Percentiles rank a stretch among this genome's conserved stretches.
phyloP scores from a whole-genome alignment of 2,888 invertebrate genomes.

The Dryobotodes eremita region DNA sequence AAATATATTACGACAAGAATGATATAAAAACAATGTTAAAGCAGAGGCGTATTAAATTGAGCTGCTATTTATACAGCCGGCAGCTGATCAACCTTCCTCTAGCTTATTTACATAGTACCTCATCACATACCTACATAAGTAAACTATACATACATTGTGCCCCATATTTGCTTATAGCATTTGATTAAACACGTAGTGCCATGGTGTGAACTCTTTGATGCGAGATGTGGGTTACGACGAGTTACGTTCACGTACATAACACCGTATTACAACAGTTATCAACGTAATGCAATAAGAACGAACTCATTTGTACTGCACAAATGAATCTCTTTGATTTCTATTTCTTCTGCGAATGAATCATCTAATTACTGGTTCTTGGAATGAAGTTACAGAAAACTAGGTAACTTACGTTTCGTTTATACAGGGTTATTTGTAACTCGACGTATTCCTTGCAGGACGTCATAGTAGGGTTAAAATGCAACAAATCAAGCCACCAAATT shows the following conservation, averaged over 20 bases:
- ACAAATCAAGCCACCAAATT: too few species aligned
- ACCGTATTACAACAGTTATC: slow-evolving; percentile 64
- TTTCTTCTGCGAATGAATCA: slow-evolving; percentile 47
- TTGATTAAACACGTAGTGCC: slow-evolving; percentile 72
- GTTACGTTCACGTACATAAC: slow-evolving; percentile 71
- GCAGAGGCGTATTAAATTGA: slow-evolving; percentile 71
- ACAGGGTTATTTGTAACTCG: too few species aligned
- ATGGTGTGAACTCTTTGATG: slow-evolving; percentile 71
- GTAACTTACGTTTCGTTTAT: slow-evolving; percentile 25
- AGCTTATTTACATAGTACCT: slow-evolving; percentile 78
- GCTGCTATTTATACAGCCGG: slow-evolving; percentile 80
- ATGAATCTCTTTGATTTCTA: slow-evolving; percentile 53
- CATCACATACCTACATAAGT: slow-evolving; percentile 67
- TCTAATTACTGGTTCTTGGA: slow-evolving; percentile 40
- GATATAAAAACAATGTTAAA: slow-evolving; percentile 67
- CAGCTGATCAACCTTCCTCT: slow-evolving; percentile 78
- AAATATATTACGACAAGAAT: slow-evolving; percentile 47
- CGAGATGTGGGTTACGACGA: slow-evolving; percentile 67
- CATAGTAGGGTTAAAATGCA: too few species aligned
- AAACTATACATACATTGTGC: slow-evolving; percentile 63
- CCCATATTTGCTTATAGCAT: slow-evolving; percentile 65
- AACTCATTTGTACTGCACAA: slow-evolving; percentile 41
- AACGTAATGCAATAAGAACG: slow-evolving; percentile 62
- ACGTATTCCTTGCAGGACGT: too few species aligned
- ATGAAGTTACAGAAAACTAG: slow-evolving; percentile 25